A percentile compares a stretch with the other conserved stretches of the same genome.
phyloP scores from a whole-genome alignment of 2,888 invertebrate genomes.

The Phorcus lineatus region DNA sequence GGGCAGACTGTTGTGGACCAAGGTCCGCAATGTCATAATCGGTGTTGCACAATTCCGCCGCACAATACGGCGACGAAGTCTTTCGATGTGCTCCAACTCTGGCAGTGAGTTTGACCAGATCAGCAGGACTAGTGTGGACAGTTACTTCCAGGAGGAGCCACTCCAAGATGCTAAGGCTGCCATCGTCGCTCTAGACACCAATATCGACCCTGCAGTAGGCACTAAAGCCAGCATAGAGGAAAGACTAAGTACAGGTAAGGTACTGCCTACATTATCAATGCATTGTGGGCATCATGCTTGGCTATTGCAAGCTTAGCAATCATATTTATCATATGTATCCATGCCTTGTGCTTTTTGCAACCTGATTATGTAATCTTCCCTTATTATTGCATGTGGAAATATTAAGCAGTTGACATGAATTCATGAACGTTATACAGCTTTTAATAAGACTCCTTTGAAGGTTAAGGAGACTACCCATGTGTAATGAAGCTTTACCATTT shows the following conservation, averaged over 20 bases:
- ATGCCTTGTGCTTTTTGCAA: not conserved
- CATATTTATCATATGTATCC: not conserved
- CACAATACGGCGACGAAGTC: conserved; percentile 78
- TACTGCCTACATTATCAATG: not conserved
- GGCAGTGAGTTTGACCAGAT: conserved; percentile 72
- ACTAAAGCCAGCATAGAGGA: conserved; percentile 51
- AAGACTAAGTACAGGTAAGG: conserved; percentile 57
- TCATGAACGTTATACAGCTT: not conserved
- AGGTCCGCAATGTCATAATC: conserved; percentile 91
- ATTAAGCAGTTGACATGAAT: not conserved
- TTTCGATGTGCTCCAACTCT: conserved; percentile 72
- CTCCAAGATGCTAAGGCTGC: conserved; percentile 41
- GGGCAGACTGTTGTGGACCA: conserved; percentile 93
- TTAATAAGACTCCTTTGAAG: too few species aligned
- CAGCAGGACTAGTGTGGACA: conserved; percentile 72
- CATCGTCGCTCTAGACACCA: conserved; percentile 34
- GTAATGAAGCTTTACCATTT: too few species aligned
- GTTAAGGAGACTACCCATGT: too few species aligned
- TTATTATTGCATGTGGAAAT: not conserved
- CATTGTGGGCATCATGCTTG: not conserved
- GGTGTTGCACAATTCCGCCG: conserved; percentile 92
- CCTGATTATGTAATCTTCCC: too few species aligned
- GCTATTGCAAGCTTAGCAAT: too few species aligned
- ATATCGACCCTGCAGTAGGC: conserved; percentile 32
- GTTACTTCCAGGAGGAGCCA: conserved; percentile 62